phyloP scores from a whole-genome alignment of 1,140 invertebrate species.

The Limonius californicus region DNA sequence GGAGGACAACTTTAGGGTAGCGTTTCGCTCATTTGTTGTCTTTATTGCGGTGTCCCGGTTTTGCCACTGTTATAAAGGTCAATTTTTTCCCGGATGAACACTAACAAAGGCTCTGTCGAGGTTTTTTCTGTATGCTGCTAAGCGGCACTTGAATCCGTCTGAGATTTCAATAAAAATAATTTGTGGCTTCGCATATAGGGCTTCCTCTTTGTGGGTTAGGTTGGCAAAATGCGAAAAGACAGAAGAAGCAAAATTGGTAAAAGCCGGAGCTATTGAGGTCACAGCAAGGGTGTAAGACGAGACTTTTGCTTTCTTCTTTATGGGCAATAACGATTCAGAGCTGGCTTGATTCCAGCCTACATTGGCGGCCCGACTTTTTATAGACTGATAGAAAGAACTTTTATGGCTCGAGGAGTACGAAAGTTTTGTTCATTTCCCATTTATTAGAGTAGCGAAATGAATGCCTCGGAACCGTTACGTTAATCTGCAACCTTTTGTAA shows the following conservation, averaged over 20 bases:
- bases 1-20: no score
- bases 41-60: no score
- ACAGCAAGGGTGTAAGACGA: slow-evolving; percentile 13
- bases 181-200: no score
- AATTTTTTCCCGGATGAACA: no score
- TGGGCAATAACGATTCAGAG: slow-evolving; percentile 16
- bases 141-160: no score
- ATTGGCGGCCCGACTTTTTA: slow-evolving; percentile 16
- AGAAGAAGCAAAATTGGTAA: slow-evolving; percentile 10
- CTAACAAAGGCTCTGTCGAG: no score
- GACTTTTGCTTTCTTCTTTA: slow-evolving; percentile 18
- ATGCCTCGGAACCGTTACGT: background rate
- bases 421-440: slow-evolving; percentile 16
- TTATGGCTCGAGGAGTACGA: slow-evolving; percentile 12
- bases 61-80: no score
- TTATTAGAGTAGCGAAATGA: slow-evolving; percentile 9
- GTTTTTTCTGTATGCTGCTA: no score
- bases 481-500: background rate
- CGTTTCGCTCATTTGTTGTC: no score
- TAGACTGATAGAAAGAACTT: slow-evolving; percentile 16
- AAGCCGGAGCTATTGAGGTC: slow-evolving; percentile 11
- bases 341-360: slow-evolving; percentile 16
- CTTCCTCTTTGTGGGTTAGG: slow-evolving; percentile 4
- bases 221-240: slow-evolving; percentile 6
- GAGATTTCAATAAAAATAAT: no score